Evolutionary conservation across 2,888 invertebrate species (phyloP), one percentile per base, ranked within the genome.

Genomic region (Dicycla oo): DNA sequence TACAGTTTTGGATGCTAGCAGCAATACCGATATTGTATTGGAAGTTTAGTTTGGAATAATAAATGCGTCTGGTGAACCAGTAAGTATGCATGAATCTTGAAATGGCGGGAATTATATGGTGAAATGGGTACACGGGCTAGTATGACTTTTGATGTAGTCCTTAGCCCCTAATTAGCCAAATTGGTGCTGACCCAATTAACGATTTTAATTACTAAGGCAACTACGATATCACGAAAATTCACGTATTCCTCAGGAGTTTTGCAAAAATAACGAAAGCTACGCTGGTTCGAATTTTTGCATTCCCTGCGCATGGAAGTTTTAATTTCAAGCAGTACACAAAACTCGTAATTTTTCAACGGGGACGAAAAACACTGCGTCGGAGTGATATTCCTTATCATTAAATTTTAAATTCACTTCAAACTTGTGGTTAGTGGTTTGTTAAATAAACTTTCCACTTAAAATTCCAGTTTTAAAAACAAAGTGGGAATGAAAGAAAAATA

Each of bases 401-500:
- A 68, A 73, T 78, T 74, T 61, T 8, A 70, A 73, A 69, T 82
- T 76, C 58, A 65, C 56, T 75, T 64, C 18, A 53, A 73, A 73
- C 58, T 73, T 45, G 63, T 47, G 58, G 20, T 26, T 67, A 77
- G 80, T 66, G 69, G 78, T 26, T 72, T 76, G 68, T 64, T 57
- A 73, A 73, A 67, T 67, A 81, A 80, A 80, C 66, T 78, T 78
- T 73, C 60, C 45, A 77, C 69, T 81, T 67, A 60, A 79, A 80
- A 81, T 2, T 57, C 30, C 54, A 38, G 45, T 66, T 69, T 60
- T 13, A 18, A 45, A 68, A 69, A 57, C 34, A 49, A 51, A 75
- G 61, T 56, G 13, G 45, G 11, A 69, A 74, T 73, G 49, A 26
- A 81, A 75, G 79, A 68, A 82, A 81, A 83, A 81, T 79, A 72